Conservation (phyloP, 2,797 vertebrate genomes). For the Galaxias olidus region DNA sequence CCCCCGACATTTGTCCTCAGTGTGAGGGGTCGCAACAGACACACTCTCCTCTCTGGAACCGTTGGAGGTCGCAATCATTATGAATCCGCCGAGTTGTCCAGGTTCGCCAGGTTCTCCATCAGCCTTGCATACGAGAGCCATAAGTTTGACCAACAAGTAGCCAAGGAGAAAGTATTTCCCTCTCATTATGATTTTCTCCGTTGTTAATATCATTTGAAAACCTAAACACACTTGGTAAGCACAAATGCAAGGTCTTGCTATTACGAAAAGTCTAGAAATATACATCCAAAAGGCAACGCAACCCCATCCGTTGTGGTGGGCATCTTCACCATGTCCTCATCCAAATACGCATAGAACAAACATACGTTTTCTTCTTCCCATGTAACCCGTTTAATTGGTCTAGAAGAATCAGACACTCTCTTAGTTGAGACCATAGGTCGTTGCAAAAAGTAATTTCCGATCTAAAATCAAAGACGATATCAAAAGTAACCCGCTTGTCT, state of each 20-base stretch:
- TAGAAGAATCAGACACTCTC: conserved; percentile 6
- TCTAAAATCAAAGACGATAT: conserved; percentile 52
- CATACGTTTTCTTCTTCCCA: conserved; percentile 11
- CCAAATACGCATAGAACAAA: conserved; percentile 10
- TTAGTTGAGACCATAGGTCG: conserved; percentile 27
- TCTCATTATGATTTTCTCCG: conserved; percentile 65
- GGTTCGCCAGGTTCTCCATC: conserved; percentile 90
- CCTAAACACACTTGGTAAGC: conserved; percentile 49
- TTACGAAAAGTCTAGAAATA: conserved; percentile 67
- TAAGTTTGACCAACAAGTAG: conserved; percentile 92
- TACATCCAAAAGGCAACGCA: conserved; percentile 62
- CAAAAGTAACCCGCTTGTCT: conserved; percentile 41
- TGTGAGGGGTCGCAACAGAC: conserved; percentile 85
- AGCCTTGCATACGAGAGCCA: conserved; percentile 89
- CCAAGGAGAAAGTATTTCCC: conserved; percentile 81
- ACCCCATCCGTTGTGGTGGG: conserved; percentile 59
- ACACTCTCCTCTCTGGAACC: conserved; percentile 81
- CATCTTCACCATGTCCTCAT: conserved; percentile 61
- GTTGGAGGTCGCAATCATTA: conserved; percentile 91
- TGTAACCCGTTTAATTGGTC: conserved; percentile 20
- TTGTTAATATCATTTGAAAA: conserved; percentile 58
- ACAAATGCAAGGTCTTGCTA: conserved; percentile 56
- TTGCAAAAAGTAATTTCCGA: conserved; percentile 40
- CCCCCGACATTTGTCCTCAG: conserved; percentile 89
- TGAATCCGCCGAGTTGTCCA: conserved; percentile 76